phyloP scores from a whole-genome alignment of 2,797 vertebrate genomes.

The Melanotaenia pygmaea region DNA sequence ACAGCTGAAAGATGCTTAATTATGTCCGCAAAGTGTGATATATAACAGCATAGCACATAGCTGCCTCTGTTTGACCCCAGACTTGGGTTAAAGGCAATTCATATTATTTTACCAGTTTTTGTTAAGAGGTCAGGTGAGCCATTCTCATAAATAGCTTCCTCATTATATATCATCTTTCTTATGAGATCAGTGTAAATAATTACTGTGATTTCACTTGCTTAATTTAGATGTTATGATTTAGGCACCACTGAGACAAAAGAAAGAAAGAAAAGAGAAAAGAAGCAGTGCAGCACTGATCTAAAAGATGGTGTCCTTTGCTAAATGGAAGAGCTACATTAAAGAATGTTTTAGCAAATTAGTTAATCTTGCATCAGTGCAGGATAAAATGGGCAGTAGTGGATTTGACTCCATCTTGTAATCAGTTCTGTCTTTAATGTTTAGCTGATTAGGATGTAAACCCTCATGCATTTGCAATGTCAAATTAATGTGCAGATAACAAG shows the following conservation, averaged over 20 bases:
- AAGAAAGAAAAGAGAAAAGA: not conserved
- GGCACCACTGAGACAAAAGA: slow-evolving; percentile 37
- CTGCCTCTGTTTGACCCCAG: slow-evolving; percentile 10
- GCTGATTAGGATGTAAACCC: slow-evolving; percentile 37
- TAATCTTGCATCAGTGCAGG: slow-evolving; percentile 29
- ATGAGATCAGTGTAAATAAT: slow-evolving; percentile 33
- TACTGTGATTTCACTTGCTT: slow-evolving; percentile 44
- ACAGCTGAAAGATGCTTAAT: slow-evolving; percentile 28
- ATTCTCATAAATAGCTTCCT: slow-evolving; percentile 16
- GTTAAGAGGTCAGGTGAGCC: slow-evolving; percentile 41
- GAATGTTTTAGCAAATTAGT: slow-evolving; percentile 46
- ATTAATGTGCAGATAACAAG: slow-evolving; percentile 35
- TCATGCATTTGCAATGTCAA: slow-evolving; percentile 16
- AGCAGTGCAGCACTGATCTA: slow-evolving; percentile 16
- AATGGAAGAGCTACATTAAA: slow-evolving; percentile 55
- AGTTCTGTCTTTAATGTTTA: slow-evolving; percentile 37
- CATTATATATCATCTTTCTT: not conserved
- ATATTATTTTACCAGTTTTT: slow-evolving; percentile 38
- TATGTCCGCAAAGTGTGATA: slow-evolving; percentile 22
- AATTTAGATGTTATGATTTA: slow-evolving; percentile 49
- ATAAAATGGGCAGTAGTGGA: slow-evolving; percentile 23
- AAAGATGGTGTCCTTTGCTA: slow-evolving; percentile 42
- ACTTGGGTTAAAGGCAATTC: slow-evolving; percentile 24
- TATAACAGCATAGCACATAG: not conserved
- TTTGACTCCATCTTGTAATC: slow-evolving; percentile 27